Evolutionary conservation across 2,888 invertebrate species (phyloP), one percentile per base, ranked within the genome.

Genomic region (Hirtodrosophila trivittata): DNA sequence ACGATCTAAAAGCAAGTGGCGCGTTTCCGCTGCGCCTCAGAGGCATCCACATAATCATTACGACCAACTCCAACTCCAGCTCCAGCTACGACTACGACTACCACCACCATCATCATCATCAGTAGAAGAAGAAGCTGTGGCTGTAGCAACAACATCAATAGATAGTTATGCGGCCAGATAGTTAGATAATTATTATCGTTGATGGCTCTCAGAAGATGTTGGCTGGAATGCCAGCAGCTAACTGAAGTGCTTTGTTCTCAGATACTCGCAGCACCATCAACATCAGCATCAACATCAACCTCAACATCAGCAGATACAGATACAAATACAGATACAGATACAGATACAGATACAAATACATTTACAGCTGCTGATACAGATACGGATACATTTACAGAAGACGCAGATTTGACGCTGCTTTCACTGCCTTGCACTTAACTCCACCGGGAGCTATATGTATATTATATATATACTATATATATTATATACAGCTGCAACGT

Each of bases 121-220:
- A 37, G 21, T 16, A 14, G 9, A 8, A 41, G 16, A 33, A 39
- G 25, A 52, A 47, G 52, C 33, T n/a, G 26, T 6, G 1, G 33
- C 9, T 35, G n/a, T 12, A 43, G 28, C 52, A 52, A 49, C 45
- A 56, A 70, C 55, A 54, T 47, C 21, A 45, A 55, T 59, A 50
- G 45, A 59, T 69, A 58, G 70, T 60, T 75, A 77, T 75, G 78
- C 69, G 69, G 67, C 64, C 55, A 78, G 58, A 66, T 71, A 58
- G 70, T 75, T 72, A 59, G 80, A 83, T 83, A 77, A 80, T 80
- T 80, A 80, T 80, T 77, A 83, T 75, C 45, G 71, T 60, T 60
- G 64, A 37, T 71, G 62, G 42, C 51, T 66, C 35, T 33, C 54
- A 26, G 65, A 47, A 51, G 58, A 58, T 35, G 54, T 12, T 59